phyloP scores from a whole-genome alignment of 2,113 vertebrate genomes.

The Psettodes erumei region DNA sequence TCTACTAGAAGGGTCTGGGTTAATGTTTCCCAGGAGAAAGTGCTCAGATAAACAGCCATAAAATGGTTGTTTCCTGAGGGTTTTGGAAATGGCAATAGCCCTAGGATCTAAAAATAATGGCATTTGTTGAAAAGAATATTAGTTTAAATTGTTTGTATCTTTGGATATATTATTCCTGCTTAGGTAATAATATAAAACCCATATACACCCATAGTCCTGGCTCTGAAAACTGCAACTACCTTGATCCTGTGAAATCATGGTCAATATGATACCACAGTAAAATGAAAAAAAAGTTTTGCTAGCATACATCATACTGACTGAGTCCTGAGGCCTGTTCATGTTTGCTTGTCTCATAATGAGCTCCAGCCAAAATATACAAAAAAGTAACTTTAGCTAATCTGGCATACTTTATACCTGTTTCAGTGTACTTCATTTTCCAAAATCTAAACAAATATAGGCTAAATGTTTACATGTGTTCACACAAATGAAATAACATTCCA shows the following conservation, averaged over 20 bases:
- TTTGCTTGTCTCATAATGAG: not conserved
- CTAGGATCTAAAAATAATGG: conserved; percentile 8
- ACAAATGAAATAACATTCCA: too few relatives aligned
- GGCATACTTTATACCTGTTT: too few relatives aligned
- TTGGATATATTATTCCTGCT: not conserved
- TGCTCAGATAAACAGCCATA: conserved; percentile 40
- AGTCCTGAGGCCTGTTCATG: not conserved
- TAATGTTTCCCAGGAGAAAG: conserved; percentile 23
- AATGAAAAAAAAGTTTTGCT: not conserved
- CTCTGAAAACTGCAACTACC: not conserved
- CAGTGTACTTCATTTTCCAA: too few relatives aligned
- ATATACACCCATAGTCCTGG: not conserved
- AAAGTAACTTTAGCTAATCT: not conserved
- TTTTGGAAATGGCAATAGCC: not conserved
- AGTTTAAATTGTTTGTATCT: not conserved
- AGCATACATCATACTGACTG: not conserved
- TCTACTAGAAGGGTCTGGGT: not conserved
- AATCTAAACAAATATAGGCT: not conserved
- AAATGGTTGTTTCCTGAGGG: conserved; percentile 25
- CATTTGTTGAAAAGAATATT: conserved; percentile 5
- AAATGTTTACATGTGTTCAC: too few relatives aligned
- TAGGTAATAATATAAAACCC: not conserved
- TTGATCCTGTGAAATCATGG: not conserved
- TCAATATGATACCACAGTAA: not conserved
- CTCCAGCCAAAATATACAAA: not conserved